Evolutionary conservation across 1,140 invertebrate genomes (phyloP).

Genomic region (Lucilia sericata): DNA sequence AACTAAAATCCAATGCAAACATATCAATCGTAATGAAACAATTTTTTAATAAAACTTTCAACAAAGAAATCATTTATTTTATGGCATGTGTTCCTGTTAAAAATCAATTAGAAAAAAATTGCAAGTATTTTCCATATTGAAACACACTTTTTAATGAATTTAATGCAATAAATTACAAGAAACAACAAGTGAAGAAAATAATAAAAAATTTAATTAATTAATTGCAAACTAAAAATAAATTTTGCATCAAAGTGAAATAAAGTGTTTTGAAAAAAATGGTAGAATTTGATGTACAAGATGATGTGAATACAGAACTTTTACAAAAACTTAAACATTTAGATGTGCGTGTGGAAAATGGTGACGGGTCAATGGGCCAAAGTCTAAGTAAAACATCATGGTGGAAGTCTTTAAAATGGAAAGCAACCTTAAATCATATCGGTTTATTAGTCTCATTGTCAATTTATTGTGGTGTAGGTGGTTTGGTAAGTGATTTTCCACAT

Average conservation of each 20-base stretch:
- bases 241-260: constrained; percentile 34
- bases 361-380: constrained; percentile 49
- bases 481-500: constrained; percentile 71
- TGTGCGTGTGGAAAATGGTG: constrained; percentile 56
- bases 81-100: not conserved
- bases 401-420: constrained; percentile 69
- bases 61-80: not conserved
- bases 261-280: constrained; percentile 49
- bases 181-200: not conserved
- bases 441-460: constrained; percentile 78
- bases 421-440: constrained; percentile 76
- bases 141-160: not conserved
- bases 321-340: constrained; percentile 65
- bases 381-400: constrained; percentile 55
- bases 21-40: not conserved
- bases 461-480: constrained; percentile 79
- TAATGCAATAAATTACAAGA: not conserved
- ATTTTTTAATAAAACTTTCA: constrained; percentile 14
- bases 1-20: not conserved
- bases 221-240: constrained; percentile 13
- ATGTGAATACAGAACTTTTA: constrained; percentile 63
- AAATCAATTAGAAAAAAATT: constrained; percentile 14
- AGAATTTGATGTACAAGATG: constrained; percentile 62
- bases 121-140: not conserved
- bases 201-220: not conserved